Conservation (phyloP, 92 coral and sea anemone genomes). For the Epizoanthus ramosus region DNA sequence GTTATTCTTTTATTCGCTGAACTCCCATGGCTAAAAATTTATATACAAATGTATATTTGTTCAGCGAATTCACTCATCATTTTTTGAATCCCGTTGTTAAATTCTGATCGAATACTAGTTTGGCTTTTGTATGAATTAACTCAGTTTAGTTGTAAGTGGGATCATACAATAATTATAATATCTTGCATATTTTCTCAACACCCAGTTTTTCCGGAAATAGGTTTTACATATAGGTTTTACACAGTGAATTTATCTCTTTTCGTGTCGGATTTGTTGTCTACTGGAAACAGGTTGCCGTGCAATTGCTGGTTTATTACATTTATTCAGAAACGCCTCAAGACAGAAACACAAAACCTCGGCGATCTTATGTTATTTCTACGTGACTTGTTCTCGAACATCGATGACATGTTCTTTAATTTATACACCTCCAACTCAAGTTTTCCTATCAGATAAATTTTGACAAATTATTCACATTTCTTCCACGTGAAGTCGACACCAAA, state of each 20-base stretch:
- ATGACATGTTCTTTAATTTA: not conserved
- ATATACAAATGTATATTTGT: not conserved
- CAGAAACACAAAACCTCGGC: too few species aligned
- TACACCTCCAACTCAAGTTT: too few species aligned
- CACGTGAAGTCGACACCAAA: not conserved
- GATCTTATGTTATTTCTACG: not conserved
- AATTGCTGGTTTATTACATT: too few species aligned
- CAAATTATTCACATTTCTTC: not conserved
- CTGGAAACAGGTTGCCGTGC: too few species aligned
- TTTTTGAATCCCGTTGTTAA: not conserved
- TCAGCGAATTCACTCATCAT: not conserved
- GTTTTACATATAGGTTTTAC: not conserved
- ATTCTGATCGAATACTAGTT: not conserved
- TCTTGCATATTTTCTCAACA: not conserved
- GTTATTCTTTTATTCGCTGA: not conserved
- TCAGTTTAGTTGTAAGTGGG: not conserved
- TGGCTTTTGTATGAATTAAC: not conserved
- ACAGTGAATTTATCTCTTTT: too few species aligned
- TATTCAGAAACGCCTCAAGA: too few species aligned
- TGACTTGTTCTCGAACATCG: not conserved
- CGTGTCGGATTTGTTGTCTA: too few species aligned
- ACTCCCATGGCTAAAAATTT: not conserved
- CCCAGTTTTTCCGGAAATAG: conserved; percentile 15
- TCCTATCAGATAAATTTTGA: too few species aligned
- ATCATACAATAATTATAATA: not conserved